phyloP scores from a whole-genome alignment of 1,140 invertebrate species.

The Pseudobourletiella spinata region DNA sequence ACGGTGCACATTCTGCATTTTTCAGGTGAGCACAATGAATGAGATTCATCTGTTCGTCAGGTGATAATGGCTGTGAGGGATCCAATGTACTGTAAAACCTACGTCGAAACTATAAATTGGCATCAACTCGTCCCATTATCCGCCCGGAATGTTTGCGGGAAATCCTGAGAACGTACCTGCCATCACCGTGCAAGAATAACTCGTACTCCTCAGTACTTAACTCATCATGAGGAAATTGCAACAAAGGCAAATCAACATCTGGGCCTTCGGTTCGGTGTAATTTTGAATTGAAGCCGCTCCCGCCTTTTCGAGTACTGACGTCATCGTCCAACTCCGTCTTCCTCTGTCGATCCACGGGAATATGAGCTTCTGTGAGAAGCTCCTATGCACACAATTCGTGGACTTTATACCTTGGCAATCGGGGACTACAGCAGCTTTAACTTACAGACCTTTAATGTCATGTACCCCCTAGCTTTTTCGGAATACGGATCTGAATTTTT shows the following conservation, averaged over 20 bases:
- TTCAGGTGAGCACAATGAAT: conserved; percentile 35
- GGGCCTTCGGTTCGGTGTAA: too few species aligned
- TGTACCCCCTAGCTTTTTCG: background rate
- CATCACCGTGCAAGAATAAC: background rate
- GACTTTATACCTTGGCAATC: too few species aligned
- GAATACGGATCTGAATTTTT: background rate
- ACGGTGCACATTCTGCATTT: background rate
- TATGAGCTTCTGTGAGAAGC: conserved; percentile 1
- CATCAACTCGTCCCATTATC: background rate
- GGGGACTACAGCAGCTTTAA: too few species aligned
- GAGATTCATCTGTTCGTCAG: conserved; percentile 35
- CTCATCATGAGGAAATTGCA: background rate
- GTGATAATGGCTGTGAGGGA: conserved; percentile 7
- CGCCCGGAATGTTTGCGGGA: background rate
- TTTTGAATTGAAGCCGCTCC: too few species aligned
- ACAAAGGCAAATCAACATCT: too few species aligned
- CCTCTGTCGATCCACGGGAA: background rate
- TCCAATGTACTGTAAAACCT: background rate
- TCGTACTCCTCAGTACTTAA: background rate
- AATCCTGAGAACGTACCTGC: background rate
- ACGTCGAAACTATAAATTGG: background rate
- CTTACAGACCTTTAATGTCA: background rate
- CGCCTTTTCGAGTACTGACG: too few species aligned
- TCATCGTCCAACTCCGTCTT: background rate
- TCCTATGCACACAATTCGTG: too few species aligned